A percentile compares a stretch with the other conserved stretches of the same genome.
These are phyloP conservation scores for Helicolenus hilgendorfi DNA, from an alignment of 2,797 vertebrate species.

Conservation along the genomic window DNA sequence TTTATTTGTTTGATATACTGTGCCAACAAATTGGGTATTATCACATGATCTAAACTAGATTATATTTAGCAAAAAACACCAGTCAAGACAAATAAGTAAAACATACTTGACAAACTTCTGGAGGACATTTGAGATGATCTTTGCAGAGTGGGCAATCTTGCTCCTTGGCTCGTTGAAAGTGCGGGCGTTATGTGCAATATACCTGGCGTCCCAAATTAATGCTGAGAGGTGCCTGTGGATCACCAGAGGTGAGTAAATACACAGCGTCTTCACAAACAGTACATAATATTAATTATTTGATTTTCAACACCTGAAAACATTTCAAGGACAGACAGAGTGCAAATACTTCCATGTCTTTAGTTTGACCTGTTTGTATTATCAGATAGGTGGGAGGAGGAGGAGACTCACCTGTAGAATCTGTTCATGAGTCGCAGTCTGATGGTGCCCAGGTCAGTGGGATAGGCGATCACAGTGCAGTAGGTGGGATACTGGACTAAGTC, in stretches of 20 bases:
- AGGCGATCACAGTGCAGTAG: conserved; percentile 96
- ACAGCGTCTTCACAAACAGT: background rate
- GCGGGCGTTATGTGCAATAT: conserved; percentile 96
- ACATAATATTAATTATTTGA: background rate
- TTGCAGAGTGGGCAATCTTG: conserved; percentile 96
- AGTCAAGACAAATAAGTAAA: background rate
- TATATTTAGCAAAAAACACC: background rate
- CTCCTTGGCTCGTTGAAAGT: conserved; percentile 98
- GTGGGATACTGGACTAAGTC: conserved; percentile 96
- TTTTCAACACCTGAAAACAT: background rate
- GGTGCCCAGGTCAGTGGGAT: conserved; percentile 97
- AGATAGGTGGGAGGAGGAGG: background rate
- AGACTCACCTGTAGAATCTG: conserved; percentile 96
- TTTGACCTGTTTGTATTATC: background rate
- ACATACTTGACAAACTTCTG: conserved; percentile 96
- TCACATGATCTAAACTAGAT: background rate
- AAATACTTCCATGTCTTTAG: background rate
- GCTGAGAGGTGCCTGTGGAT: conserved; percentile 94
- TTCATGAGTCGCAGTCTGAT: conserved; percentile 95
- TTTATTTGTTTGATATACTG: background rate
- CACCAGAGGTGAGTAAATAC: conserved; percentile 16
- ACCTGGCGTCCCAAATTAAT: conserved; percentile 97
- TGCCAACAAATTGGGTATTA: background rate
- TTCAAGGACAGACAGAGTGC: background rate
- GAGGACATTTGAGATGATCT: conserved; percentile 95